Base-by-base conservation (phyloP, 2,797 vertebrate genomes). In the Paedocypris micromegethes region DNA sequence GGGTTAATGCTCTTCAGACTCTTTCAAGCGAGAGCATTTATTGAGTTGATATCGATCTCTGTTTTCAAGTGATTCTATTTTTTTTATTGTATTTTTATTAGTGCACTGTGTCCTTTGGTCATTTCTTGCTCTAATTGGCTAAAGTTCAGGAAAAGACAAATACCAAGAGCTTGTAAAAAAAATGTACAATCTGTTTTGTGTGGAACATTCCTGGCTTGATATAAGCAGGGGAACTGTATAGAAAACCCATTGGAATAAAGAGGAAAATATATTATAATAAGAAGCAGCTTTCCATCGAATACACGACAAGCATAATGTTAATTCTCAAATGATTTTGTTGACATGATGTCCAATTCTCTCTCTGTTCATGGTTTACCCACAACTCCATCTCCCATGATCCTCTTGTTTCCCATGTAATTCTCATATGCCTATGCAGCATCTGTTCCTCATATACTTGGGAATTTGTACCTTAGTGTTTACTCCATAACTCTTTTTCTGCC, bases 251-350 rank as follows among this genome's bases (percentile, higher is more conserved):
- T 23, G 23, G 23, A 23, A 23, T 23, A 23, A 23, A 23, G 23
- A 23, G 23, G 23, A 23, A 23, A 23, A 23, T 23, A 23, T 23
- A 23, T 23, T 23, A 23, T 23, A 23, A 23, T 23, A 23, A 23
- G 23, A 23, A 23, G 23, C 23, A 23, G 23, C 23, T 23, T 23
- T 23, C 23, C 23, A 23, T 23, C 23, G 23, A 23, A 47, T 57
- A 55, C 80, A 56, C 50, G 73, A 53, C 68, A 72, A 68, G 78
- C 76, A 74, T 73, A 78, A 80, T 43, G 64, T 72, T 76, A 70
- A 68, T 68, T 72, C 65, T 79, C 77, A 81, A 78, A 76, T 71
- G 77, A 77, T 81, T 73, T 84, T 23, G 23, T 1, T 23, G 23
- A 23, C 23, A 23, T 23, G 23, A 23, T 23, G 23, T 23, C 23